Evolutionary conservation across 1,140 invertebrate genomes (phyloP), one percentile per base, ranked within the genome.

Genomic region (Brachionus plicatilis): DNA sequence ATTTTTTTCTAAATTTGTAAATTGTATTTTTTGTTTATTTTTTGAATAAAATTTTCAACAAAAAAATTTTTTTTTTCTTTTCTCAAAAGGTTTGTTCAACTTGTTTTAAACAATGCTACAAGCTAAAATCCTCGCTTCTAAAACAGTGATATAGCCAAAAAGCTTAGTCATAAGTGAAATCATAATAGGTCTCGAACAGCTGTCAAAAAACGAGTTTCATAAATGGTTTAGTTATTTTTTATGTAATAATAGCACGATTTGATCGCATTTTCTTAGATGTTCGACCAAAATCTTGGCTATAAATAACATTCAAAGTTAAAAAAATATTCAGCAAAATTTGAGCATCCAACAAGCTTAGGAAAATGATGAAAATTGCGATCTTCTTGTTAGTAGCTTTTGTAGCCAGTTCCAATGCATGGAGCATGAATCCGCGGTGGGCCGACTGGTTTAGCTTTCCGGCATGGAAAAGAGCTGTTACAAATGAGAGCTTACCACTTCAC

Each of bases 1-100:
- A 47, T 76, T 50, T 50, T 76, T 76, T 50, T 76, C 20, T 76
- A 5, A 76, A 12, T 37, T 76, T 75, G 70, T 75, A 75, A 45
- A 75, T 76, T 50, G n/a, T 53, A 76, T 27, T 76, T 76, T 76
- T 76, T 76, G 41, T 43, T 72, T 41, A 43, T 68, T 68, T 33
- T 75, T 17, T 75, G 17, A 75, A 75, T 75, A 75, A 75, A 75
- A 11, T 75, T 75, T 75, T 43, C 6, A 29, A 70, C 4, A 17
- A 33, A 70, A 37, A 37, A 66, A 66, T 11, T 60, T 60, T 9
- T 17, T 60, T 60, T 60, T 60, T 60, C 53, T 60, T 60, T 60
- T 12, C 14, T 60, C 53, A 60, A 60, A 27, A 24, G 53, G 53
- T 60, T 20, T 60, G 53, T 60, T 60, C n/a, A 60, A 20, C n/a